Conservation (phyloP, 2,113 vertebrate species). For the Laticauda laticaudata region DNA sequence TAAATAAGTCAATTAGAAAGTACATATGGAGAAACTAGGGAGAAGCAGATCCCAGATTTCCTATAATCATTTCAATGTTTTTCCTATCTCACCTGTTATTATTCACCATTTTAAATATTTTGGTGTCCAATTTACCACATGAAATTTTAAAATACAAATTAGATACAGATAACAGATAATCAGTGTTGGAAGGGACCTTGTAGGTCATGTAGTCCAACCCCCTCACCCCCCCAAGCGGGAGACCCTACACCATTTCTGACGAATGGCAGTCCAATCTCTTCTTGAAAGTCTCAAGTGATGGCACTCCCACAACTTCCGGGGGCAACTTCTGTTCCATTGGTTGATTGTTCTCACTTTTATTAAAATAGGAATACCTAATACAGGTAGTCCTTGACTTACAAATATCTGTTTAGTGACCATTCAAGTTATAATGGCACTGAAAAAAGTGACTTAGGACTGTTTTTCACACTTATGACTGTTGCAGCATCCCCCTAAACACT, state of each 20-base stretch:
- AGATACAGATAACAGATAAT: too few relatives aligned
- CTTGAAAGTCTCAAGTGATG: too few relatives aligned
- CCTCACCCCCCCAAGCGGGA: too few relatives aligned
- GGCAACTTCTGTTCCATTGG: too few relatives aligned
- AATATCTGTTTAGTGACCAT: background rate
- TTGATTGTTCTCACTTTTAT: too few relatives aligned
- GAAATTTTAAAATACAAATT: background rate
- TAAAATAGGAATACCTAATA: background rate
- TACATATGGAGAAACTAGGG: background rate
- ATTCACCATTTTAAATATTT: background rate
- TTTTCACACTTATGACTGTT: background rate
- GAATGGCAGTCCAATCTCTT: too few relatives aligned
- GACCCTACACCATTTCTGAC: too few relatives aligned
- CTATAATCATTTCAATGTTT: background rate
- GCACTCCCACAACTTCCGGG: too few relatives aligned
- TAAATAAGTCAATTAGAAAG: background rate
- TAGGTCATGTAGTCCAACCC: too few relatives aligned
- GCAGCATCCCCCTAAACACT: background rate
- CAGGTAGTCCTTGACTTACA: background rate
- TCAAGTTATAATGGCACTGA: background rate
- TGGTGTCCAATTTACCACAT: background rate
- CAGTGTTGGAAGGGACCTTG: too few relatives aligned
- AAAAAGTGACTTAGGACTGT: background rate
- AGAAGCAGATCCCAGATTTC: background rate
- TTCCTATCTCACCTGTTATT: background rate